Evolutionary conservation across 2,888 invertebrate genomes (phyloP).

Genomic region (Epistrophe grossulariae): DNA sequence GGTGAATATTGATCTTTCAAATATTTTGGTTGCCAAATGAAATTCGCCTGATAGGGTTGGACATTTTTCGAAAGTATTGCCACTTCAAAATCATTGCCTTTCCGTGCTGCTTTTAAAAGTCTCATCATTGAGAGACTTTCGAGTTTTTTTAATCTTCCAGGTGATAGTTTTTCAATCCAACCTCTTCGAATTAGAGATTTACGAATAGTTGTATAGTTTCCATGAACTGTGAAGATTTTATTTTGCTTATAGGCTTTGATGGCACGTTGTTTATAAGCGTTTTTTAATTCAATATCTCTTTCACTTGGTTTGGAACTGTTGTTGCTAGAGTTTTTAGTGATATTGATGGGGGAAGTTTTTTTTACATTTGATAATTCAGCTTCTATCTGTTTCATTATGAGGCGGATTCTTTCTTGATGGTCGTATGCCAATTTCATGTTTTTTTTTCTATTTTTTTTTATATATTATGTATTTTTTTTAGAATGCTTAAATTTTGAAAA

Average conservation of each 20-base stretch:
- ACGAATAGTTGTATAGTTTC: conserved; percentile 80
- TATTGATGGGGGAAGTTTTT: not conserved
- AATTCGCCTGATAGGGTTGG: conserved; percentile 87
- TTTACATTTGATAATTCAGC: conserved; percentile 15
- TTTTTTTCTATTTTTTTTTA: conserved; percentile 31
- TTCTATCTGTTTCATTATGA: conserved; percentile 47
- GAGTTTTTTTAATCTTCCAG: conserved; percentile 79
- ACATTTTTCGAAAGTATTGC: conserved; percentile 87
- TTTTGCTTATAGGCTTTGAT: conserved; percentile 81
- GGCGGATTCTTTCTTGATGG: conserved; percentile 46
- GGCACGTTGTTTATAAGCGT: conserved; percentile 71
- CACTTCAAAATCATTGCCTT: conserved; percentile 82
- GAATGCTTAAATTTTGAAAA: conserved; percentile 27
- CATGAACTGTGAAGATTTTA: conserved; percentile 82
- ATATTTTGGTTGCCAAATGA: conserved; percentile 88
- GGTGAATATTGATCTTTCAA: conserved; percentile 79
- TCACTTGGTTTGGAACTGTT: not conserved
- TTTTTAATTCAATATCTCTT: conserved; percentile 8
- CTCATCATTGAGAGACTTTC: conserved; percentile 80
- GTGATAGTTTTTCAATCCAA: conserved; percentile 89
- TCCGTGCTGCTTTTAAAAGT: conserved; percentile 79
- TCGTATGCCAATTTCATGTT: conserved; percentile 33
- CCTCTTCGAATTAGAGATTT: conserved; percentile 87
- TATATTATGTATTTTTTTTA: no score
- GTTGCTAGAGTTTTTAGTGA: not conserved